Conservation (phyloP, 2,888 invertebrate species). For the Cyaniris semiargus region DNA sequence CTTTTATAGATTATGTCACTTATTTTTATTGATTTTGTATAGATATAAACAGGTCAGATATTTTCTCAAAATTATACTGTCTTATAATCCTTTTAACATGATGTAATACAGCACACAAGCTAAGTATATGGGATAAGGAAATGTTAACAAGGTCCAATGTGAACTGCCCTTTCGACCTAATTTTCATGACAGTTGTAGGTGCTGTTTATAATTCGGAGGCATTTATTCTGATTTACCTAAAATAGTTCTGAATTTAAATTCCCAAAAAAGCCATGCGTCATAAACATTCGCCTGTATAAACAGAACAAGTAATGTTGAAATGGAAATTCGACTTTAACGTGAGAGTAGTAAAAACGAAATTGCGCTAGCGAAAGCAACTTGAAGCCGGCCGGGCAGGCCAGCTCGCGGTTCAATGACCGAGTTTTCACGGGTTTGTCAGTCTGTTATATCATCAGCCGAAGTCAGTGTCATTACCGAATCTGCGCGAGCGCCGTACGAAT, state of each 20-base stretch:
- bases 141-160: neutral
- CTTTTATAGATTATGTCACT: neutral
- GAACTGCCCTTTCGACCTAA: neutral
- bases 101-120: too few relatives aligned
- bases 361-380: constrained; percentile 66
- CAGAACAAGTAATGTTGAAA: constrained; percentile 47
- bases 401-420: constrained; percentile 77
- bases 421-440: constrained; percentile 80
- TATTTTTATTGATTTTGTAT: neutral
- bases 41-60: neutral
- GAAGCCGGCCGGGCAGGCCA: constrained; percentile 59
- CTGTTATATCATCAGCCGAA: constrained; percentile 79
- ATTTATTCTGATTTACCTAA: constrained; percentile 17
- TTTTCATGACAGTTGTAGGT: neutral
- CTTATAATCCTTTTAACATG: too few relatives aligned
- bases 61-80: neutral
- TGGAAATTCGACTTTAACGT: constrained; percentile 63
- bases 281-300: constrained; percentile 57
- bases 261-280: constrained; percentile 50
- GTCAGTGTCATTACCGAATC: constrained; percentile 81
- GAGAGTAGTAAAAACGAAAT: constrained; percentile 62
- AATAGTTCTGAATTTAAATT: constrained; percentile 40
- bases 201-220: neutral
- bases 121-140: neutral
- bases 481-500: constrained; percentile 58